These are phyloP conservation scores for Colius striatus DNA, from an alignment of 2,113 vertebrate species.

Conservation along the genomic window DNA sequence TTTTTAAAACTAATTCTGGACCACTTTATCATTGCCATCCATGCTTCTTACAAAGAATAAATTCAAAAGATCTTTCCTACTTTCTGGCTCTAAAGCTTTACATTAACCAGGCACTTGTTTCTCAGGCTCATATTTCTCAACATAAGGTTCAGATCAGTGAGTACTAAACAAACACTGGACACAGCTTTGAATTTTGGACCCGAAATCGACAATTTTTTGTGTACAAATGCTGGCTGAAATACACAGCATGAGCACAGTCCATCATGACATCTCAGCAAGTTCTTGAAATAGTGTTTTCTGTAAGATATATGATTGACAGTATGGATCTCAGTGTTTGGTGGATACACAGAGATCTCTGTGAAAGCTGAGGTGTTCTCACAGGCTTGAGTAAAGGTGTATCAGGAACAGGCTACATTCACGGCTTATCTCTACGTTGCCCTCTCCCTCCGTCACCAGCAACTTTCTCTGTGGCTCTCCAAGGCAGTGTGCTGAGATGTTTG, in stretches of 20 bases:
- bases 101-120: neutral
- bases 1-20: neutral
- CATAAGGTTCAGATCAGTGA: neutral
- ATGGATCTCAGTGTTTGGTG: neutral
- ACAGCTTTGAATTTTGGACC: neutral
- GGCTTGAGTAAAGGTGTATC: neutral
- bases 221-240: neutral
- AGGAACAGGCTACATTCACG: neutral
- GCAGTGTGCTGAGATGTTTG: neutral
- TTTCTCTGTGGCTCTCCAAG: neutral
- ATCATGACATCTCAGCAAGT: neutral
- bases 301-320: neutral
- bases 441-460: neutral
- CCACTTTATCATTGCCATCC: neutral
- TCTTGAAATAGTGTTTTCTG: neutral
- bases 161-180: neutral
- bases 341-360: neutral
- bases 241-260: neutral
- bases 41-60: neutral
- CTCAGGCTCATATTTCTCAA: neutral
- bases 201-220: neutral
- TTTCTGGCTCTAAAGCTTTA: neutral
- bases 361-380: neutral
- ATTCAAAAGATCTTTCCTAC: neutral
- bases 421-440: neutral